Base-by-base conservation (phyloP, 2,888 invertebrate genomes). In the Erebia ligea region DNA sequence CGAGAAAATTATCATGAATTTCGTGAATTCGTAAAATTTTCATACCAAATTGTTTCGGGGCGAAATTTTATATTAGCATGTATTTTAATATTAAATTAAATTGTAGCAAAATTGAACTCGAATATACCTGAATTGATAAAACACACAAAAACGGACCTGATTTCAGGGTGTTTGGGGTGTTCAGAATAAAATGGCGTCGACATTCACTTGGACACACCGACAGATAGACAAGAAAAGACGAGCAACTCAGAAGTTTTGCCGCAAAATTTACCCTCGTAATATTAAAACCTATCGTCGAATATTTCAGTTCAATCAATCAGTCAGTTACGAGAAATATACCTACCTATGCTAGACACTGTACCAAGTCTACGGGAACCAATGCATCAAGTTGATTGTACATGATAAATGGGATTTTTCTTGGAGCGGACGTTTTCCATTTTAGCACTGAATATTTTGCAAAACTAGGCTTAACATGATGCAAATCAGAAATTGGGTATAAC, bases 21-120 rank as follows among this genome's bases (percentile, higher is more conserved):
- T 40, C 56, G 66, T 56, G 66, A n/a, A 66, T 66, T 66, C 66
- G 56, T 42, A 42, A 56, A 66, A 66, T 56, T 66, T 66, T 66
- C 66, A 66, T 57, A 42, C 45, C 19, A 66, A 66, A 66, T 66
- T 66, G 42, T 66, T 56, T 54, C 56, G 21, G 15, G 15, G 56
- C 56, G 21, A 15, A 66, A 56, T 66, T 34, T 52, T 19, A 64
- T 62, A 15, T 48, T 45, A 40, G 40, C 52, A 34, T 15, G 61
- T 45, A 62, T 48, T 45, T 62, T 10, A 45, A 45, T 62, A 15
- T 64, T 52, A 52, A 64, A 64, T 64, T 64, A 40, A 64, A 64
- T 64, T 64, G 17, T 34, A 64, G n/a, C 17, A 48, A 48, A 48
- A 50, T 50, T 25, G 48, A n/a, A 34, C 50, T 50, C 50, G 63